These are phyloP conservation scores for Junonia oenone DNA, from an alignment of 2,888 invertebrate genomes.

Conservation along the genomic window DNA sequence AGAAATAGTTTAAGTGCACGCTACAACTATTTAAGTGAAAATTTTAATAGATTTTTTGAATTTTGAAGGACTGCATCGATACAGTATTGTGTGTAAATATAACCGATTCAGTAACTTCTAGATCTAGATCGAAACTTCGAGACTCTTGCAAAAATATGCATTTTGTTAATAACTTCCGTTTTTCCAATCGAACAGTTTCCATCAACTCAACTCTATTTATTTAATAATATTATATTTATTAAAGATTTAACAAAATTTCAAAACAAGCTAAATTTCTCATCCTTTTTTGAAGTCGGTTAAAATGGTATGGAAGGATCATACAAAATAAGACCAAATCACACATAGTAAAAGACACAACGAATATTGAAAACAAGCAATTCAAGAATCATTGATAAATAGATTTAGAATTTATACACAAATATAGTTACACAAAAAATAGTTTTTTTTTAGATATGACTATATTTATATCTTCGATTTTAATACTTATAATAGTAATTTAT, in stretches of 20 bases:
- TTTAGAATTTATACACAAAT: constrained; percentile 1
- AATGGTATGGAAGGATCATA: background rate
- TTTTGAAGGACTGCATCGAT: background rate
- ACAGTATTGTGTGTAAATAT: background rate
- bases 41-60: constrained; percentile 2
- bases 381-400: background rate
- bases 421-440: constrained; percentile 4
- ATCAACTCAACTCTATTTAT: too few species aligned
- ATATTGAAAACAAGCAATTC: background rate
- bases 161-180: too few species aligned
- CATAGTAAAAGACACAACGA: background rate
- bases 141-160: too few species aligned
- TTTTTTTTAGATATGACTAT: background rate
- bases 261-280: too few species aligned
- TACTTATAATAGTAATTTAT: background rate
- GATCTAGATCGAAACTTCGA: too few species aligned
- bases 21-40: constrained; percentile 14
- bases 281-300: too few species aligned
- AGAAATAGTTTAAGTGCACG: constrained; percentile 5
- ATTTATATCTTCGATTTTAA: constrained; percentile 1
- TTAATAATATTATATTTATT: too few species aligned
- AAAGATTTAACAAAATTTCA: too few species aligned
- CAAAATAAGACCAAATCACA: background rate
- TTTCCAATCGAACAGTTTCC: too few species aligned
- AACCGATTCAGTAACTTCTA: too few species aligned